These are phyloP conservation scores for Tetramorium parvispinum DNA, from an alignment of 1,140 invertebrate genomes.

Conservation along the genomic window DNA sequence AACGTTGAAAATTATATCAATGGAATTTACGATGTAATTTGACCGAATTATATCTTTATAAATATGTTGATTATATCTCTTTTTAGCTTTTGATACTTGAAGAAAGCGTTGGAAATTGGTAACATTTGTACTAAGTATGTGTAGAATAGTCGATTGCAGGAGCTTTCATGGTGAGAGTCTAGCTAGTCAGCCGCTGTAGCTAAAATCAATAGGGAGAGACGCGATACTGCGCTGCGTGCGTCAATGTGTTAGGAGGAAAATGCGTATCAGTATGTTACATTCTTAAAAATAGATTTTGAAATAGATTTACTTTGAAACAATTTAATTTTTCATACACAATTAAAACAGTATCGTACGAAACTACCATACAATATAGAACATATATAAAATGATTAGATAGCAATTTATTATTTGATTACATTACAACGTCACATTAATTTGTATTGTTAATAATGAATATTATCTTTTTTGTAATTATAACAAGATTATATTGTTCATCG, in stretches of 20 bases:
- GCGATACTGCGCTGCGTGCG: constrained; percentile 44
- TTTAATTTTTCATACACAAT: background rate
- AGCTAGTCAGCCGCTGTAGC: constrained; percentile 63
- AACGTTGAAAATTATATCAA: background rate
- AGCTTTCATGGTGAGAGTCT: constrained; percentile 13
- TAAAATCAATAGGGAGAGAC: constrained; percentile 73
- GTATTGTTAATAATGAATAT: background rate
- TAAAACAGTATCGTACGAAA: background rate
- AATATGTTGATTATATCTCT: background rate
- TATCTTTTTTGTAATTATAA: background rate
- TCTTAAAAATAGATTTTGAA: background rate
- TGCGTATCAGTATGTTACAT: constrained; percentile 7
- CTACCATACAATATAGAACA: background rate
- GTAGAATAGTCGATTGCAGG: background rate
- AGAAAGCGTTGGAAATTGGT: background rate
- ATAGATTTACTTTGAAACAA: background rate
- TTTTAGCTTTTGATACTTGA: background rate
- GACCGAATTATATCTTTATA: background rate
- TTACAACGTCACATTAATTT: background rate
- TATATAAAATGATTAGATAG: background rate
- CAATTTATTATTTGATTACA: background rate
- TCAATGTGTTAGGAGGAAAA: constrained; percentile 29
- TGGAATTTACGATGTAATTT: background rate
- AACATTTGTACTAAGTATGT: background rate
- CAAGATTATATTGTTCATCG: background rate